Evolutionary conservation across 2,113 vertebrate species (phyloP), one percentile per base, ranked within the genome.

Genomic region (Orthonyx spaldingii): DNA sequence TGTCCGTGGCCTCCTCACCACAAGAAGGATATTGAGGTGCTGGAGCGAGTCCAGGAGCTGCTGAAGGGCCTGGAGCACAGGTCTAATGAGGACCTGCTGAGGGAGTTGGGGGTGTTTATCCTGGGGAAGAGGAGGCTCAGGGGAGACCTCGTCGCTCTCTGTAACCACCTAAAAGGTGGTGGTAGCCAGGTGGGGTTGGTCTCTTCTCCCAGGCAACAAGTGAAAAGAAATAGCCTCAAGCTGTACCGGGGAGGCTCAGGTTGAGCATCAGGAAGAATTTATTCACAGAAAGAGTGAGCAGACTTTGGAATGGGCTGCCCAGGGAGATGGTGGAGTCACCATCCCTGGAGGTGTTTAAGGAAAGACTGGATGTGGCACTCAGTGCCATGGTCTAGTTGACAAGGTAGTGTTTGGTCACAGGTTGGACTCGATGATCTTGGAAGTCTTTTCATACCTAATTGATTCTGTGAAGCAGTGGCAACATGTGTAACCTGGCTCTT

Each of bases 401-500:
- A 13, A 8, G 17, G 21, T 30, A 2, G 32, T 61, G 4, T 49
- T 90, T 68, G 13, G 59, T 74, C 27, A 37, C 28, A 81, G 59
- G 18, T 17, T 74, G 70, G 17, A 60, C 39, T 75, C 1, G 0
- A 14, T 64, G 26, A 35, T 61, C n/a, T 69, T n/a, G 19, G 47
- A 53, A 30, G 10, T 69, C 35, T 42, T 69, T 55, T 84, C 41
- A 11, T 7, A 8, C 24, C 15, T 11, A 16, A 49, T 20, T 68
- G 44, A 9, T 64, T 88, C 37, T 49, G 21, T 50, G 23, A 14
- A 37, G 39, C 64, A 19, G 22, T 53, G 46, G 18, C 15, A 4
- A 16, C 35, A 6, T 0, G 0, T 5, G 14, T 9, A 9, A 57
- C 13, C 23, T 5, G 7, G 30, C 30, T 21, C 46, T 37, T 0